Base-by-base conservation (phyloP, 2,888 invertebrate species). In the Helleia helle region DNA sequence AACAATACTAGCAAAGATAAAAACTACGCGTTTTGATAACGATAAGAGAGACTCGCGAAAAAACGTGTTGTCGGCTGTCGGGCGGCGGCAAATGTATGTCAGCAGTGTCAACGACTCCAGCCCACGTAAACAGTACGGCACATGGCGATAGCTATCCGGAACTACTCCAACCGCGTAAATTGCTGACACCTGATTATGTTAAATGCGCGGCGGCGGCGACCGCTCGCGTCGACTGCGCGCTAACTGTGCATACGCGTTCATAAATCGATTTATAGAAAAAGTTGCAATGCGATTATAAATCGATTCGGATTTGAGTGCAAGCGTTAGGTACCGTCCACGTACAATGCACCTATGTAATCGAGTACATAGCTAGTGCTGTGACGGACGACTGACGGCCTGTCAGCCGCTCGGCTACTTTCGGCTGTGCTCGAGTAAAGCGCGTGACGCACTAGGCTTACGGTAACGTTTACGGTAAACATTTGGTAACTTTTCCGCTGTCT, bases 31-130 rank as follows among this genome's bases (percentile, higher is more conserved):
- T 47, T 56, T n/a, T 59, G 62, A 65, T 65, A 66, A 63, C 48
- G 50, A 49, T 36, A 38, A 40, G 40, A 28, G 26, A 36, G 50
- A 46, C 53, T 54, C 63, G 66, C 68, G 65, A 62, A 68, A 71
- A 62, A 62, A 68, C 71, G 70, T 70, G 66, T 60, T 63, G 58
- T 55, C 65, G 66, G 63, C 62, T 66, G 72, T 72, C 76, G 71
- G 63, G 61, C n/a, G 64, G 64, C 66, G 65, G 80, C 81, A n/a
- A n/a, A 84, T 85, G 81, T 84, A 66, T 86, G 85, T 85, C 86
- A 86, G 65, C 72, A 64, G 71, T 71, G 81, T 83, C 83, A 83
- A 67, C 76, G 83, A 81, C 81, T 71, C 65, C 62, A 38, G 64
- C 62, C 63, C 65, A 71, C 72, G 80, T 83, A 83, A 79, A 75